Percentiles rank a stretch among this genome's conserved stretches.
Evolutionary conservation across 2,888 invertebrate species (phyloP).

Genomic region (Taphrorychus bicolor): DNA sequence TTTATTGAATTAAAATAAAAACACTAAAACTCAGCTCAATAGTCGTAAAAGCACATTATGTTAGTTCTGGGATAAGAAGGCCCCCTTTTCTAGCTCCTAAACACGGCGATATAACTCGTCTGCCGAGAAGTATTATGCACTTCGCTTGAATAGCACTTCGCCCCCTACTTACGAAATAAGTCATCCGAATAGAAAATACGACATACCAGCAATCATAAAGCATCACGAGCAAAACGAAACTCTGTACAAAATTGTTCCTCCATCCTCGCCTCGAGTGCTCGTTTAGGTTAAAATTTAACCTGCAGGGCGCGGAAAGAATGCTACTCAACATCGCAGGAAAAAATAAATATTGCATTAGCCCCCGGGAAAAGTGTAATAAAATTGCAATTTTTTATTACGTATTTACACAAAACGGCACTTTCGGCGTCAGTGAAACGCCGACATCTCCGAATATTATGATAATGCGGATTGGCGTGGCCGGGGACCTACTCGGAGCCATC

Average conservation of each 20-base stretch:
- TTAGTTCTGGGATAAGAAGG: too few relatives aligned
- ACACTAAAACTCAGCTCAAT: too few relatives aligned
- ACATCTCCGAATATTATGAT: slow-evolving; percentile 10
- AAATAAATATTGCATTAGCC: slow-evolving; percentile 36
- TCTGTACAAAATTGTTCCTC: slow-evolving; percentile 25
- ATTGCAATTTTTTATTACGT: slow-evolving; percentile 32
- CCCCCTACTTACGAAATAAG: not conserved
- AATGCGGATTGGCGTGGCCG: not conserved
- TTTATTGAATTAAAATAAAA: too few relatives aligned
- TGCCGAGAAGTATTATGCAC: not conserved
- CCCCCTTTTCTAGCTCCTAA: too few relatives aligned
- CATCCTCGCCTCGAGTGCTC: slow-evolving; percentile 28
- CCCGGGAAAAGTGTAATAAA: slow-evolving; percentile 28
- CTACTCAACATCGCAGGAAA: slow-evolving; percentile 18
- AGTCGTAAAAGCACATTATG: not conserved
- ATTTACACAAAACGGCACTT: slow-evolving; percentile 20
- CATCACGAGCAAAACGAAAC: slow-evolving; percentile 28
- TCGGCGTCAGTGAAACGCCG: not conserved
- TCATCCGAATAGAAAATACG: slow-evolving; percentile 22
- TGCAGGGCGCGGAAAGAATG: slow-evolving; percentile 30
- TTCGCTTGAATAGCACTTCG: not conserved
- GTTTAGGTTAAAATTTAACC: slow-evolving; percentile 38
- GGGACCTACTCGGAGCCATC: not conserved
- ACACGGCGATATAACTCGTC: not conserved
- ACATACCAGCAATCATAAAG: slow-evolving; percentile 27